Evolutionary conservation across 2,797 vertebrate species (phyloP).

Genomic region (Protosalanx chinensis): DNA sequence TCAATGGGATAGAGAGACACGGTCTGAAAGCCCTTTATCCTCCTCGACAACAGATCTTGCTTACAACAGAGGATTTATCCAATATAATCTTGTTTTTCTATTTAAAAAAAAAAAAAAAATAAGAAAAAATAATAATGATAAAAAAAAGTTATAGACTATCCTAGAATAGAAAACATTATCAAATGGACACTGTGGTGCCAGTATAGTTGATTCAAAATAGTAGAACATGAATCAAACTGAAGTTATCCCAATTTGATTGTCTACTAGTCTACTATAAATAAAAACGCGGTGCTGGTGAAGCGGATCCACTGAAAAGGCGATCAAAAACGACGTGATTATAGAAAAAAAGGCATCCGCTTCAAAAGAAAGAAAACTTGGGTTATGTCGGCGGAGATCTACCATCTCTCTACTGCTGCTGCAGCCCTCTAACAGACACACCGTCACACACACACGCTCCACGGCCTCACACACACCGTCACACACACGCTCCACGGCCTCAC

Average conservation of each 20-base stretch:
- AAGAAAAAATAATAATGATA: no score
- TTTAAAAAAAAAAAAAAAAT: slow-evolving; percentile 3
- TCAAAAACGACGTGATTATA: not conserved
- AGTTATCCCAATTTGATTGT: not conserved
- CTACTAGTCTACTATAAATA: not conserved
- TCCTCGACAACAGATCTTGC: slow-evolving; percentile 1
- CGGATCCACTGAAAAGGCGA: not conserved
- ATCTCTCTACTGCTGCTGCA: not conserved
- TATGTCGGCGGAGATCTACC: not conserved
- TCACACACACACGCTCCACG: not conserved
- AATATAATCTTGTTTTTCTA: slow-evolving; percentile 1
- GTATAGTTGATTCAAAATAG: not conserved
- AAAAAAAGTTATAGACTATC: not conserved
- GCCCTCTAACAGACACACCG: slow-evolving; percentile 16
- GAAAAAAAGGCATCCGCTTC: slow-evolving; percentile 8
- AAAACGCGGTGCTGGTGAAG: not conserved
- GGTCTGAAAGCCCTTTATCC: slow-evolving; percentile 13
- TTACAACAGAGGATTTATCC: slow-evolving; percentile 3
- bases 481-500: slow-evolving; percentile 5
- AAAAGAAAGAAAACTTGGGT: slow-evolving; percentile 10
- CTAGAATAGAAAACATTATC: not conserved
- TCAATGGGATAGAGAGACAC: slow-evolving; percentile 7
- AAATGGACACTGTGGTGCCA: not conserved
- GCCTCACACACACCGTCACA: slow-evolving; percentile 12
- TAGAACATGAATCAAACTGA: not conserved